phyloP scores from a whole-genome alignment of 2,113 vertebrate species.

The Eptesicus fuscus region DNA sequence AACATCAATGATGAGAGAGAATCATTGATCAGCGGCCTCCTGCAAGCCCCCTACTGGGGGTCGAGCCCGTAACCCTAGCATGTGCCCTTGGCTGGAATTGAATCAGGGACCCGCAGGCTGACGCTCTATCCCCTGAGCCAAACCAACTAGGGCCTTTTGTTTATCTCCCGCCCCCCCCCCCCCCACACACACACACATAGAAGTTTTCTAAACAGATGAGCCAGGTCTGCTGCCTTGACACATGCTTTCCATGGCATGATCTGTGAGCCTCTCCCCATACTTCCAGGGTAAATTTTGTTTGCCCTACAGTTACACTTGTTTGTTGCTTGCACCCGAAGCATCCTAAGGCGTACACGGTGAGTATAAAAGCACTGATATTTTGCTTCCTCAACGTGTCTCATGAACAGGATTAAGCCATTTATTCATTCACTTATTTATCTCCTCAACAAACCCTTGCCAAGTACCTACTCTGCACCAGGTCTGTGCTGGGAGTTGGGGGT shows the following conservation, averaged over 20 bases:
- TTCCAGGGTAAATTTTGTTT: background rate
- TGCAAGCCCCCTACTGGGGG: no score
- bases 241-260: background rate
- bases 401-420: background rate
- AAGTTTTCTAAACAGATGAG: background rate
- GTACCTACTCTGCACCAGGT: background rate
- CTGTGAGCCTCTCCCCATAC: fast-evolving
- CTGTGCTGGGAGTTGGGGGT: background rate
- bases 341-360: background rate
- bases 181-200: fast-evolving
- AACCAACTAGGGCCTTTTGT: no score
- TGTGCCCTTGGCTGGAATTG: no score
- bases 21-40: no score
- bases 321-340: background rate
- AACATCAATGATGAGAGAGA: no score
- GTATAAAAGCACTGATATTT: background rate
- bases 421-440: background rate
- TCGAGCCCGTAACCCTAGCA: no score
- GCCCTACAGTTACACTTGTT: background rate
- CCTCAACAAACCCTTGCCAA: background rate
- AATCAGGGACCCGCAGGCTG: no score
- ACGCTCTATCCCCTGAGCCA: no score
- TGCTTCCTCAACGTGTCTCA: background rate
- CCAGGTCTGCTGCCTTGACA: background rate
- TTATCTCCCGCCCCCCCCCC: fast-evolving